Evolutionary conservation across 2,888 invertebrate genomes (phyloP).

Genomic region (Lepas anatifera): DNA sequence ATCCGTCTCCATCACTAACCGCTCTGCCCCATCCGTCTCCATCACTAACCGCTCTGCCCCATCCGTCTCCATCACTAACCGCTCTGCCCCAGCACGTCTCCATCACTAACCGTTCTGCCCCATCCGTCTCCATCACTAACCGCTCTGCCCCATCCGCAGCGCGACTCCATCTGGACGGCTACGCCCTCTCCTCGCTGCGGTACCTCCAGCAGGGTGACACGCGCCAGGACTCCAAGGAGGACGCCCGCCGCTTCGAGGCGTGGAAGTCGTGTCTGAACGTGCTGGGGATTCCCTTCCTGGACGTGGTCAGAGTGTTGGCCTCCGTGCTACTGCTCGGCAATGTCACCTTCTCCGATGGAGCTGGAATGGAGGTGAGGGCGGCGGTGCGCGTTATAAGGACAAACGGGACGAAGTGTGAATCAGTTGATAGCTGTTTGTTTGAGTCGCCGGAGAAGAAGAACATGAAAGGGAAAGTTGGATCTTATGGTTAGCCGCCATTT

Average conservation of each 20-base stretch:
- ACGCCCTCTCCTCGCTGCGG: conserved; percentile 63
- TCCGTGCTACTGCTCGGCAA: conserved; percentile 85
- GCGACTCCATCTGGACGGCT: conserved; percentile 76
- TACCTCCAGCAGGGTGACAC: conserved; percentile 66
- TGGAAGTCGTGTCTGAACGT: conserved; percentile 87
- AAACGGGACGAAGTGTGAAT: too few relatives aligned
- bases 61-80: too few relatives aligned
- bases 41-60: too few relatives aligned
- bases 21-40: too few relatives aligned
- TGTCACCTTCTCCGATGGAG: conserved; percentile 70
- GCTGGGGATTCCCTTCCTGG: conserved; percentile 83
- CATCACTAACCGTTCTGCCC: too few relatives aligned
- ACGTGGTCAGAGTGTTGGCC: conserved; percentile 80
- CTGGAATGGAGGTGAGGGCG: conserved; percentile 32
- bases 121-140: background rate
- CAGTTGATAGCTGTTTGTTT: too few relatives aligned
- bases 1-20: too few relatives aligned
- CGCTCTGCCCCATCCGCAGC: conserved; percentile 33
- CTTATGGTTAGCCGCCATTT: too few relatives aligned
- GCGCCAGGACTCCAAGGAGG: conserved; percentile 56
- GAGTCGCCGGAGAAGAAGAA: too few relatives aligned
- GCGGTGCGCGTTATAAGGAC: too few relatives aligned
- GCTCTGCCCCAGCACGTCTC: too few relatives aligned
- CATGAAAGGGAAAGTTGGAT: too few relatives aligned
- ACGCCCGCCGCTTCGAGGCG: conserved; percentile 51